Evolutionary conservation across 2,888 invertebrate species (phyloP), one percentile per base, ranked within the genome.

Genomic region (Phorcus lineatus): DNA sequence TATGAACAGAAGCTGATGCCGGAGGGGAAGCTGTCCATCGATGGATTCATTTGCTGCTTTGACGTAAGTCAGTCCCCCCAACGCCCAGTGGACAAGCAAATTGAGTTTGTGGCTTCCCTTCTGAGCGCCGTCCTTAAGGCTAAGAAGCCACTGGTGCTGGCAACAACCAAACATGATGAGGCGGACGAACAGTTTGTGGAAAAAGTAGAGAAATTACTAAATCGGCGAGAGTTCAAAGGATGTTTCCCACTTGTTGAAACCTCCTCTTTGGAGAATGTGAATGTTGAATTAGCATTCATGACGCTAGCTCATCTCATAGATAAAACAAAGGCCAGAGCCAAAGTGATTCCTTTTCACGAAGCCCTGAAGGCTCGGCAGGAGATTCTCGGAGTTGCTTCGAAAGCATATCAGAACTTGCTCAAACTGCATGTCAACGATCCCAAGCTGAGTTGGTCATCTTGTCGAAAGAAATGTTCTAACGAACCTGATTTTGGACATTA

Each of bases 121-220:
- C 95, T 98, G 81, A 96, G 96, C 91, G 97, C 96, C 94, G 95
- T 98, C 90, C 93, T 97, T 80, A 98, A 97, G 94, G 96, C 97
- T 11, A 99, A 99, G 93, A 98, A 99, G 92, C 99, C 99, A 0
- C 95, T 99, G 17, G 96, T 99, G 4, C 94, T 99, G 83, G 98
- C 97, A 0, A 98, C 99, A 19, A 97, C 98, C 0, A 99, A 99
- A 94, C 97, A 98, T 93, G 99, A 99, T 91, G 97, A 97, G 91
- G 96, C 97, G 0, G 96, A 96, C 92, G 97, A 97, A 88, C 95
- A 96, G 47, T 89, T 89, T 70, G 81, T 89, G 13, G 87, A 90
- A 78, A 98, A 98, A 93, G 97, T 97, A 0, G 98, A 98, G 91
- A 96, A 96, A 89, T 94, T 99, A 84, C 95, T 98, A 47, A 95